phyloP scores from a whole-genome alignment of 2,888 invertebrate genomes.

The Drosophila neutralis region DNA sequence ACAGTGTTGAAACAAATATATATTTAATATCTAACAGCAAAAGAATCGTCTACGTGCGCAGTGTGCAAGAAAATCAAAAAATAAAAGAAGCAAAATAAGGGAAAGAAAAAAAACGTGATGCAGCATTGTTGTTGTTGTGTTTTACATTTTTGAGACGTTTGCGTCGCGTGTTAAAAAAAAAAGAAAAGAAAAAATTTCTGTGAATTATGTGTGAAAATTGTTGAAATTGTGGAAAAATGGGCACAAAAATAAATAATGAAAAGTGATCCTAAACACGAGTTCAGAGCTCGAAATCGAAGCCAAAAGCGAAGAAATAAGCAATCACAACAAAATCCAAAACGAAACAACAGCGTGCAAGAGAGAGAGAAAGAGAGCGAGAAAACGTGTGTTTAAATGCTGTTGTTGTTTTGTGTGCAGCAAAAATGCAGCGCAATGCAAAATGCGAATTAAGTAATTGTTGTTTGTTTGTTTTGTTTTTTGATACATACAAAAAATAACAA shows the following conservation, averaged over 20 bases:
- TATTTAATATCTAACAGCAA: slow-evolving; percentile 15
- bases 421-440: slow-evolving; percentile 51
- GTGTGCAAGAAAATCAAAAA: slow-evolving; percentile 34
- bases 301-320: slow-evolving; percentile 63
- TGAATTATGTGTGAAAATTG: slow-evolving; percentile 71
- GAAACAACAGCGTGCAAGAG: slow-evolving; percentile 46
- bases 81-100: slow-evolving; percentile 24
- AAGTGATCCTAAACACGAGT: slow-evolving; percentile 42
- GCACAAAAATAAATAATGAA: slow-evolving; percentile 50
- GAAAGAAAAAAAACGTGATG: slow-evolving; percentile 62
- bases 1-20: slow-evolving; percentile 30
- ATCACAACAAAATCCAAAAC: slow-evolving; percentile 76
- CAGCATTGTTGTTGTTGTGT: slow-evolving; percentile 37
- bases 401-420: slow-evolving; percentile 32
- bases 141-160: slow-evolving; percentile 52
- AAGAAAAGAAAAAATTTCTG: slow-evolving; percentile 30
- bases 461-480: slow-evolving; percentile 19
- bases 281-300: slow-evolving; percentile 37
- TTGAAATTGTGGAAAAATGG: slow-evolving; percentile 63
- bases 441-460: slow-evolving; percentile 39
- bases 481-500: slow-evolving; percentile 23
- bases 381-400: slow-evolving; percentile 23
- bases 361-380: slow-evolving; percentile 21
- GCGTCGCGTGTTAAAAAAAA: slow-evolving; percentile 30
- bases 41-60: slow-evolving; percentile 61